Base-by-base conservation (phyloP, 2,888 invertebrate genomes). In the Trilocha varians region DNA sequence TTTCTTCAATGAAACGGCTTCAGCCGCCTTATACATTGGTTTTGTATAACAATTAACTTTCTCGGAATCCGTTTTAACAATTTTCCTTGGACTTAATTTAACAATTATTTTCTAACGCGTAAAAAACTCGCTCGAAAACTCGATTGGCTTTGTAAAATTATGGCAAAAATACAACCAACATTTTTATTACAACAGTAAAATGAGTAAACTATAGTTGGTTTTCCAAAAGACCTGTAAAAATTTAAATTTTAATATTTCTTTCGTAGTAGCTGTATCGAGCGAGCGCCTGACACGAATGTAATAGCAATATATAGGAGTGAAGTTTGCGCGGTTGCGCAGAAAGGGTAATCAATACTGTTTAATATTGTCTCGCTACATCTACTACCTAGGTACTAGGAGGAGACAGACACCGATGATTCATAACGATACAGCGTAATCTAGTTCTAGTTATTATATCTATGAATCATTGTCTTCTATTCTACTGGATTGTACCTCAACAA, bases 21-120 rank as follows among this genome's bases (percentile, higher is more conserved):
- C 18, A 53, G 77, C 82, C 82, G 78, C 58, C 52, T 59, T 58
- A 78, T 69, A 54, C 82, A 82, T 82, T 78, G 68, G 82, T 69
- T 79, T 71, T 57, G 53, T 50, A 57, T 48, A 51, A 52, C 48
- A 52, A 46, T 47, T 44, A 48, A 52, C 58, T 58, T 42, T 59
- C 55, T 43, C 36, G 38, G 71, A 67, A 61, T 78, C 79, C 80
- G 80, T 82, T 70, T 52, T 79, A 62, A 69, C 53, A 43, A 60
- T 50, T 68, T 76, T 67, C 37, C 14, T 45, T 47, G 43, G 46
- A 55, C 25, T 25, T 25, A 9, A 9, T 5, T 25, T 2, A 25
- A 25, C 25, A 5, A 25, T 9, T 25, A 25, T 25, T 25, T 49
- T 50, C 58, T 51, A 36, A 36, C 48, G 52, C 51, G 43, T 41